These are phyloP conservation scores for Carassius carassius DNA, from an alignment of 2,113 vertebrate species.

Conservation along the genomic window DNA sequence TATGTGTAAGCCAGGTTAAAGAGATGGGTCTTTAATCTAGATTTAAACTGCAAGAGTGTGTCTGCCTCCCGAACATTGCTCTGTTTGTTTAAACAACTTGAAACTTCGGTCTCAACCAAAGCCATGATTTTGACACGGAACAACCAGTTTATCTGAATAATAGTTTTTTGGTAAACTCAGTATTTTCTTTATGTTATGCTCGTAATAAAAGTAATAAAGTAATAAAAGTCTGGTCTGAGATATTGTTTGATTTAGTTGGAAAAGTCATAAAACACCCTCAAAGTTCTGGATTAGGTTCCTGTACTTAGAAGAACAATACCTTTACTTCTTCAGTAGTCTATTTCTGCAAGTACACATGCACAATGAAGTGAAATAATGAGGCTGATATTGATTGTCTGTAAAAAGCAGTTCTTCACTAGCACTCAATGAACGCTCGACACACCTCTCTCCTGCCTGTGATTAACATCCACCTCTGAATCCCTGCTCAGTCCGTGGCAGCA, in stretches of 20 bases:
- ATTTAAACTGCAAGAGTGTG: no score
- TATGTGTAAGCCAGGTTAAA: no score
- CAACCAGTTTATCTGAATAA: not conserved
- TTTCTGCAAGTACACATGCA: not conserved
- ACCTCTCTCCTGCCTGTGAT: not conserved
- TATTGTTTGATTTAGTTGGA: not conserved
- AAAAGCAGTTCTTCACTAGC: not conserved
- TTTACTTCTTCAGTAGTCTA: not conserved
- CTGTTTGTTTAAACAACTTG: not conserved
- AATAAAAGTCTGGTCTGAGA: not conserved
- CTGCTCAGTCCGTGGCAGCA: not conserved
- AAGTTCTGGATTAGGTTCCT: not conserved
- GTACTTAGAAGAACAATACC: not conserved
- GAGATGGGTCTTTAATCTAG: no score
- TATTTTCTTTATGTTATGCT: not conserved
- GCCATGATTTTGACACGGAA: not conserved
- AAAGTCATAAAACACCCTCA: not conserved
- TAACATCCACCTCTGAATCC: not conserved
- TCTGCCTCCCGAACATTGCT: no score
- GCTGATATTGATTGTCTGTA: not conserved
- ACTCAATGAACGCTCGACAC: constrained; percentile 9
- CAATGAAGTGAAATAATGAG: constrained; percentile 18
- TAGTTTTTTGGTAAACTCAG: not conserved
- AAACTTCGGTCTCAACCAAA: not conserved
- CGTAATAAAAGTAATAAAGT: no score